Percentiles rank a stretch among this genome's conserved stretches.
Conservation (phyloP, 2,888 invertebrate genomes). For the Cactoblastis cactorum region DNA sequence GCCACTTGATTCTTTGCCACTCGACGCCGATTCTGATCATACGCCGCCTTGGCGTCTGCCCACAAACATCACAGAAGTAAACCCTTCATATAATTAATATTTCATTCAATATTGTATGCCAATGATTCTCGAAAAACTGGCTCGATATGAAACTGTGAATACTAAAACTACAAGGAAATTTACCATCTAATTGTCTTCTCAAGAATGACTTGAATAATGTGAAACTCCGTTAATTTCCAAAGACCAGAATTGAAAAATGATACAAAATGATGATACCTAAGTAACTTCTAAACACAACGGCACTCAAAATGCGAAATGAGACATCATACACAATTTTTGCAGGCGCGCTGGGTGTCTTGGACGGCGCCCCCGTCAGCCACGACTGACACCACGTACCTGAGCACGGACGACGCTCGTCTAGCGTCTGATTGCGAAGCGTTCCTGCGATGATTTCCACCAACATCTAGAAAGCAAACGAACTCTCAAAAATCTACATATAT, state of each 20-base stretch:
- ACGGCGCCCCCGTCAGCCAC: slow-evolving; percentile 49
- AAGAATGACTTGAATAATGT: no score
- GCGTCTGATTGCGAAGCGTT: slow-evolving; percentile 44
- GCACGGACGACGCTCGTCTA: slow-evolving; percentile 39
- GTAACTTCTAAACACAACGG: no score
- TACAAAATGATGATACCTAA: no score
- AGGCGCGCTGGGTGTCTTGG: slow-evolving; percentile 59
- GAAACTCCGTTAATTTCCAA: no score
- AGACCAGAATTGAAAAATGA: no score
- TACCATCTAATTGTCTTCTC: no score
- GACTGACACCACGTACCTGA: slow-evolving; percentile 59
- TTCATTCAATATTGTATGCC: not conserved
- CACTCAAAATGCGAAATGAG: no score
- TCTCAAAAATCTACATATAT: no score
- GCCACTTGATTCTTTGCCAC: slow-evolving; percentile 85
- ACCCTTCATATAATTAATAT: not conserved
- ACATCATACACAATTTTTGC: slow-evolving; percentile 18
- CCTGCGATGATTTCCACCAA: slow-evolving; percentile 25
- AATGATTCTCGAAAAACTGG: no score
- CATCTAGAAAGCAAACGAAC: not conserved
- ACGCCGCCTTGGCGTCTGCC: slow-evolving; percentile 34
- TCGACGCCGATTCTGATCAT: slow-evolving; percentile 83
- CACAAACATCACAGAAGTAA: slow-evolving; percentile 41
- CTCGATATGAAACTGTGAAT: no score
- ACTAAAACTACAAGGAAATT: no score